These are phyloP conservation scores for Chydorus sphaericus DNA, from an alignment of 2,888 invertebrate genomes.

Conservation along the genomic window DNA sequence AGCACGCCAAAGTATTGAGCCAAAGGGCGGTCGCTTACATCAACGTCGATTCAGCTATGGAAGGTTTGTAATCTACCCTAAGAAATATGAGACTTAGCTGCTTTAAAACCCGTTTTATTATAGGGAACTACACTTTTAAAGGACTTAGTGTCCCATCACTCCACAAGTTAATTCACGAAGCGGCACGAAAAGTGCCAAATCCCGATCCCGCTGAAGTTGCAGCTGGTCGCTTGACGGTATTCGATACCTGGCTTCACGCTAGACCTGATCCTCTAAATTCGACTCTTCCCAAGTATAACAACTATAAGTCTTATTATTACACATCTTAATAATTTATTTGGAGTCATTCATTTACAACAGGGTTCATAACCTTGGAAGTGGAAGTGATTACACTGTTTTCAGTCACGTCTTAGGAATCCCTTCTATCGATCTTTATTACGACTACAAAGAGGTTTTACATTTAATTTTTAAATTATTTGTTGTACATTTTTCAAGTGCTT, in stretches of 20 bases:
- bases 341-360: too few species aligned
- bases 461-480: neutral
- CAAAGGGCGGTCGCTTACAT: conserved; percentile 22
- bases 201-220: conserved; percentile 24
- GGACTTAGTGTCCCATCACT: conserved; percentile 24
- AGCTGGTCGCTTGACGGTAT: conserved; percentile 23
- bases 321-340: neutral
- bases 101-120: too few species aligned
- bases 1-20: conserved; percentile 9
- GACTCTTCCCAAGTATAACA: conserved; percentile 15
- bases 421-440: conserved; percentile 29
- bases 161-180: conserved; percentile 26
- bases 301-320: too few species aligned
- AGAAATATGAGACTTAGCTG: too few species aligned
- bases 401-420: conserved; percentile 32
- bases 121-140: conserved; percentile 13
- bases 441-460: conserved; percentile 3
- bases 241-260: conserved; percentile 25
- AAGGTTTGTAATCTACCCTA: neutral
- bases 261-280: conserved; percentile 17
- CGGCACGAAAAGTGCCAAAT: conserved; percentile 27
- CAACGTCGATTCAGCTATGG: conserved; percentile 21
- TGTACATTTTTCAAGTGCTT: neutral
- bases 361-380: conserved; percentile 28
- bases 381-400: conserved; percentile 33